phyloP scores from a whole-genome alignment of 1,140 invertebrate species.

The Mizuhopecten yessoensis region DNA sequence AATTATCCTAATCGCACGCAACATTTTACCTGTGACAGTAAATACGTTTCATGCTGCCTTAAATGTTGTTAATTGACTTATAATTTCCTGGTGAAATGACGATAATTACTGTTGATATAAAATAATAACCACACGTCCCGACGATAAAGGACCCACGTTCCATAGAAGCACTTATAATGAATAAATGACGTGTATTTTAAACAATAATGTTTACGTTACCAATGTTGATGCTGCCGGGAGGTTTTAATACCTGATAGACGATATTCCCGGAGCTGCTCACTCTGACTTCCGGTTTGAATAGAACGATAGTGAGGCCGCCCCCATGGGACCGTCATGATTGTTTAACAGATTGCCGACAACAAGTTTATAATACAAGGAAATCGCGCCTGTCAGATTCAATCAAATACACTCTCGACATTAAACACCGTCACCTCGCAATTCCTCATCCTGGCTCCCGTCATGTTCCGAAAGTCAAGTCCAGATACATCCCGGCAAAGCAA shows the following conservation, averaged over 20 bases:
- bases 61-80: conserved; percentile 36
- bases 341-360: conserved; percentile 38
- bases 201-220: conserved; percentile 33
- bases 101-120: background rate
- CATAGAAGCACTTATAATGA: background rate
- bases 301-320: conserved; percentile 19
- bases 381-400: conserved; percentile 21
- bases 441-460: background rate
- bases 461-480: background rate
- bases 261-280: conserved; percentile 4
- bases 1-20: conserved; percentile 25
- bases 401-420: conserved; percentile 8
- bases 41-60: background rate
- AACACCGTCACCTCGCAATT: background rate
- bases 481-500: background rate
- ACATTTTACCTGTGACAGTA: conserved; percentile 38
- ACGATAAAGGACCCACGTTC: background rate
- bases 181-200: conserved; percentile 36
- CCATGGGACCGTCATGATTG: background rate
- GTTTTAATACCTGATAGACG: conserved; percentile 2
- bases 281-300: conserved; percentile 20
- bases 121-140: background rate
- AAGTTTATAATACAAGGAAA: conserved; percentile 36
- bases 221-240: background rate
- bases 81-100: conserved; percentile 18